Evolutionary conservation across 30 jellyfish, hydroid and myxozoan genomes (phyloP).

Genomic region (Pelagia noctiluca): DNA sequence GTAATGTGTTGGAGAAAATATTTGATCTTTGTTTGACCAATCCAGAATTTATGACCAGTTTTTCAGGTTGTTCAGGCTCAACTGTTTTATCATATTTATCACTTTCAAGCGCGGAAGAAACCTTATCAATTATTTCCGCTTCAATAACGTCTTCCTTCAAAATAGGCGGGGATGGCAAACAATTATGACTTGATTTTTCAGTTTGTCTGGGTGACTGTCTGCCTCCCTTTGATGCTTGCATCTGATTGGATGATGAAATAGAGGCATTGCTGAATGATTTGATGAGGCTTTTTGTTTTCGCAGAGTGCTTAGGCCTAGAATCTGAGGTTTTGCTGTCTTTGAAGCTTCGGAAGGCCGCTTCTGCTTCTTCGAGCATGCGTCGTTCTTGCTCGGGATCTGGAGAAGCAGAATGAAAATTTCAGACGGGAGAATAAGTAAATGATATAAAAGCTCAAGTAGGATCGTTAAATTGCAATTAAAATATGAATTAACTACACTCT

Average conservation of each 20-base stretch:
- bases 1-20: constrained; percentile 38
- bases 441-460: no score
- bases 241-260: constrained; percentile 1
- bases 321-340: constrained; percentile 54
- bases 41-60: constrained; percentile 12
- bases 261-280: constrained; percentile 67
- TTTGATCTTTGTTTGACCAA: constrained; percentile 60
- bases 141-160: not conserved
- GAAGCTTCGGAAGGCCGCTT: constrained; percentile 65
- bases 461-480: no score
- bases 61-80: not conserved
- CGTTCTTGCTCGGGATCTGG: constrained; percentile 79
- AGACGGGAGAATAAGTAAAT: no score
- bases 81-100: not conserved
- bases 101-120: not conserved
- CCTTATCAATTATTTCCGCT: not conserved
- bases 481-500: no score
- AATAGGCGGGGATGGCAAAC: not conserved
- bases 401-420: not conserved
- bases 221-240: constrained; percentile 30
- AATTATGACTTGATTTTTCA: not conserved
- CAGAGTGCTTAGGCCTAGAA: constrained; percentile 33
- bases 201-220: not conserved
- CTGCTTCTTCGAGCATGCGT: constrained; percentile 71
- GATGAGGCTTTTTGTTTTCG: constrained; percentile 65